phyloP scores from a whole-genome alignment of 2,888 invertebrate species.

The Hemicrepidius hirtus region DNA sequence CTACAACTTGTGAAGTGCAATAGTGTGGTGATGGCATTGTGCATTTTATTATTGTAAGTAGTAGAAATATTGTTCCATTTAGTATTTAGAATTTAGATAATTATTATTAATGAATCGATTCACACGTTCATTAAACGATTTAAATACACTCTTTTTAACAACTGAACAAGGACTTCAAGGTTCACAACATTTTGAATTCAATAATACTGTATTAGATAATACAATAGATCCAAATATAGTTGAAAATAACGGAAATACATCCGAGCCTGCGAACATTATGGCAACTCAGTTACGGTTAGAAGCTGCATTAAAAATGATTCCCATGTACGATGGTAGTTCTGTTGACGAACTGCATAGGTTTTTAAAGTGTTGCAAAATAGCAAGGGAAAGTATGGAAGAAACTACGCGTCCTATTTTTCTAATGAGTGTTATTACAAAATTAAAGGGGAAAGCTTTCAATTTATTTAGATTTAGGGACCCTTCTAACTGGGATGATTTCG shows the following conservation, averaged over 20 bases:
- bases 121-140: background rate
- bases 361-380: slow-evolving; percentile 1
- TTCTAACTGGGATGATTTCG: background rate
- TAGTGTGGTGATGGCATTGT: background rate
- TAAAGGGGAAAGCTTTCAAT: slow-evolving; percentile 2
- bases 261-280: background rate
- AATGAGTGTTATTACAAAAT: background rate
- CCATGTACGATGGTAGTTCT: background rate
- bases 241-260: background rate
- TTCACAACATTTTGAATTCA: background rate
- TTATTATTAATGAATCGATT: background rate
- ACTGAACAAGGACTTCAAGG: background rate
- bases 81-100: background rate
- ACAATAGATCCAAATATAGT: background rate
- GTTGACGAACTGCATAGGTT: background rate
- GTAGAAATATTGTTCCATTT: background rate
- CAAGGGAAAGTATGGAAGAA: background rate
- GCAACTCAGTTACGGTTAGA: background rate
- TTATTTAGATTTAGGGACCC: background rate
- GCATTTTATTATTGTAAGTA: background rate
- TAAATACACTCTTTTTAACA: background rate
- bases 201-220: background rate
- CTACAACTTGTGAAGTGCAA: no score
- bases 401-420: background rate
- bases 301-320: slow-evolving; percentile 1